Evolutionary conservation across 2,888 invertebrate species (phyloP).

Genomic region (Vanessa cardui): DNA sequence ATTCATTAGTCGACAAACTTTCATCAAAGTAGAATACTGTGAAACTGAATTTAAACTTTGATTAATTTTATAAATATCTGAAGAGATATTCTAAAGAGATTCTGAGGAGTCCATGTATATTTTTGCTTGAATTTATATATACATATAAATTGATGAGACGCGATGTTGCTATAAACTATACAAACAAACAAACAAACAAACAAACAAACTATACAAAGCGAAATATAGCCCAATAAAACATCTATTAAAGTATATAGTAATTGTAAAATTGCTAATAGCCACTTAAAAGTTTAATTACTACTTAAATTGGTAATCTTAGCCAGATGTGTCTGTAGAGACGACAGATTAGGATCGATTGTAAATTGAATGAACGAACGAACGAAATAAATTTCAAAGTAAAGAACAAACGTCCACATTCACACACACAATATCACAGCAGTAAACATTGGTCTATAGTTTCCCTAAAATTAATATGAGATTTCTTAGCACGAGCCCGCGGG

Average conservation of each 20-base stretch:
- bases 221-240: no score
- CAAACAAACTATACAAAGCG: no score
- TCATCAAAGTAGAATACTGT: background rate
- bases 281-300: background rate
- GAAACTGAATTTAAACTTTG: background rate
- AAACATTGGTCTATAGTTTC: background rate
- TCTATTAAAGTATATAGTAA: background rate
- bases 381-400: background rate
- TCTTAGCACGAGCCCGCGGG: background rate
- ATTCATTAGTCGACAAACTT: constrained; percentile 2
- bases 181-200: no score
- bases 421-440: background rate
- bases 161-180: no score
- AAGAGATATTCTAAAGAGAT: no score
- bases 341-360: background rate
- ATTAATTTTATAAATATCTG: no score
- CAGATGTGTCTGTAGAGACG: background rate
- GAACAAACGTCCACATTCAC: background rate
- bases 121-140: no score
- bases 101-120: no score
- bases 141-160: no score
- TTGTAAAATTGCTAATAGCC: background rate
- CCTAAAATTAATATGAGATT: background rate
- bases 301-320: background rate
- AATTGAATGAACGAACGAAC: background rate